A percentile compares a stretch with the other conserved stretches of the same genome.
These are phyloP conservation scores for Thaumetopoea pityocampa DNA, from an alignment of 1,140 invertebrate genomes.

Conservation along the genomic window DNA sequence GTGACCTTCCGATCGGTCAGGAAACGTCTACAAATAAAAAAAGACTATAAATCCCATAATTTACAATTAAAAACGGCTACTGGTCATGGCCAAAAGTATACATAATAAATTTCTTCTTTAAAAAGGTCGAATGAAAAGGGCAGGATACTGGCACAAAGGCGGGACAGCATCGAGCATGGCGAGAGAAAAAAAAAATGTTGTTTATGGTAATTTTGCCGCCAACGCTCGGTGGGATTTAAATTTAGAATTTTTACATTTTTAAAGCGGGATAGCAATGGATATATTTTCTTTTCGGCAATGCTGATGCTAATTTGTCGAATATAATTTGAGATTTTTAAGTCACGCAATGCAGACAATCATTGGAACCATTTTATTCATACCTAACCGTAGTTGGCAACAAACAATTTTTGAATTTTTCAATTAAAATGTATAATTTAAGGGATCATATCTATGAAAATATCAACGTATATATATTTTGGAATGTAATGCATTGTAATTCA, in stretches of 20 bases:
- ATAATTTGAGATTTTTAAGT: too few relatives aligned
- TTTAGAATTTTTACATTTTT: constrained; percentile 47
- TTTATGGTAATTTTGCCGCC: constrained; percentile 70
- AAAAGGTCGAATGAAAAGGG: constrained; percentile 69
- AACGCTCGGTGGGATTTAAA: constrained; percentile 55
- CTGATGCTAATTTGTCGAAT: constrained; percentile 2
- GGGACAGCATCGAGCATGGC: constrained; percentile 29
- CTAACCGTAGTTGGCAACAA: too few relatives aligned
- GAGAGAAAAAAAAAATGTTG: constrained; percentile 51
- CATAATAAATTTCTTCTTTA: constrained; percentile 69
- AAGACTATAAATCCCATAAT: constrained; percentile 61
- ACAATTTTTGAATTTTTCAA: too few relatives aligned
- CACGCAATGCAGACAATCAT: too few relatives aligned
- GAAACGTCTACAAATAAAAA: constrained; percentile 43
- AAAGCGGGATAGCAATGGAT: constrained; percentile 19
- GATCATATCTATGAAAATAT: too few relatives aligned
- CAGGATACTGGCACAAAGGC: constrained; percentile 64
- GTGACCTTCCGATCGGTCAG: constrained; percentile 59
- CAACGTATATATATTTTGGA: too few relatives aligned
- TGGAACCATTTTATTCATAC: too few relatives aligned
- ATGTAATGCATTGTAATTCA: too few relatives aligned
- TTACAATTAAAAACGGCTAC: constrained; percentile 74
- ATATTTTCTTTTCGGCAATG: constrained; percentile 11
- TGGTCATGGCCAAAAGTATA: constrained; percentile 69
- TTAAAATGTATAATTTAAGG: too few relatives aligned